phyloP scores from a whole-genome alignment of 30 jellyfish, hydroid and myxozoan genomes.

The Catostylus mosaicus region DNA sequence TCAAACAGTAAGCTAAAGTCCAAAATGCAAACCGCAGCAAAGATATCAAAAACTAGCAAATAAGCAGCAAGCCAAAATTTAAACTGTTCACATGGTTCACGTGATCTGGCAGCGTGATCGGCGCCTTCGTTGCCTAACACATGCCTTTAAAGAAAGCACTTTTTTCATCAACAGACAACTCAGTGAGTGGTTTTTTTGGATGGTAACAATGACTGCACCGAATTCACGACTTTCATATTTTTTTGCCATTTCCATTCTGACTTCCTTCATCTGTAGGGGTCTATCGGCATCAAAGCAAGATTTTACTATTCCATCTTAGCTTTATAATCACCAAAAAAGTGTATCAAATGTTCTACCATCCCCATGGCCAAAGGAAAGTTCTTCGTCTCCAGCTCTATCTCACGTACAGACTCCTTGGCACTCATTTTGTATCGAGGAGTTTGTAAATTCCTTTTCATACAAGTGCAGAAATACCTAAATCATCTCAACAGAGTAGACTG shows the following conservation, averaged over 20 bases:
- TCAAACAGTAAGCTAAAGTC: too few relatives aligned
- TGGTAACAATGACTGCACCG: slow-evolving; percentile 17
- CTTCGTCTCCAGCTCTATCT: slow-evolving; percentile 23
- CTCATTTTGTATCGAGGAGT: slow-evolving; percentile 16
- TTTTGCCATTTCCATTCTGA: slow-evolving; percentile 54
- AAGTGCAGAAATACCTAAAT: background rate
- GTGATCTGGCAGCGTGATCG: too few relatives aligned
- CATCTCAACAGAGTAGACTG: slow-evolving; percentile 23
- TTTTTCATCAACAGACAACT: slow-evolving; percentile 16
- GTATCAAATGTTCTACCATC: slow-evolving; percentile 28
- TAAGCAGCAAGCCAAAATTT: too few relatives aligned
- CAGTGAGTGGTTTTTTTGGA: background rate
- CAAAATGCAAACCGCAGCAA: too few relatives aligned
- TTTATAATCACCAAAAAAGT: slow-evolving; percentile 33
- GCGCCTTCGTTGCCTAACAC: too few relatives aligned
- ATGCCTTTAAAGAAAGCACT: background rate
- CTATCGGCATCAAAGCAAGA: slow-evolving; percentile 56
- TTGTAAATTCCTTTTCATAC: too few relatives aligned
- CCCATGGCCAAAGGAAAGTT: slow-evolving; percentile 47
- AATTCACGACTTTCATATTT: background rate
- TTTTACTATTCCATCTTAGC: slow-evolving; percentile 37
- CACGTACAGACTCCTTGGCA: slow-evolving; percentile 27
- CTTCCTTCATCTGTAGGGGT: slow-evolving; percentile 32
- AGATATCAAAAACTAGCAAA: too few relatives aligned
- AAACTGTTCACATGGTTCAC: too few relatives aligned